A percentile compares a stretch with the other conserved stretches of the same genome.
Conservation (phyloP, 2,888 invertebrate genomes). For the Dryobota labecula region DNA sequence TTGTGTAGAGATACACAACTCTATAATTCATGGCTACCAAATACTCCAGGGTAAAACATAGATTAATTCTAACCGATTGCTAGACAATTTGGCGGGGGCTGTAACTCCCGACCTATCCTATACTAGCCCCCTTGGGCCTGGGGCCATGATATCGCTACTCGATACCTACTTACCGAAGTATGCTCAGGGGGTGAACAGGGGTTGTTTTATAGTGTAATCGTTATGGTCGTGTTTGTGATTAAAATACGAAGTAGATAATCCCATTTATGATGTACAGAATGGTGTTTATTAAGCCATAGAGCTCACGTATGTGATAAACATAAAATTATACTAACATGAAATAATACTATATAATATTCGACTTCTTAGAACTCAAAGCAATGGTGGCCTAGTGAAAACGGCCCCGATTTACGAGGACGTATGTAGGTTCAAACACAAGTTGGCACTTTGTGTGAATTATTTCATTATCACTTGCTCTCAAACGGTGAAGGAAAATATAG, state of each 20-base stretch:
- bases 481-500: no score
- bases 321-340: constrained; percentile 10
- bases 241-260: constrained; percentile 39
- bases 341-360: constrained; percentile 8
- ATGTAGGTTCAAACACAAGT: no score
- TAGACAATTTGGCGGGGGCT: constrained; percentile 50
- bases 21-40: constrained; percentile 40
- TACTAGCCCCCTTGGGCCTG: constrained; percentile 53
- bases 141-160: constrained; percentile 62
- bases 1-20: constrained; percentile 6
- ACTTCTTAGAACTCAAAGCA: neutral
- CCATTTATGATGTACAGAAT: constrained; percentile 35
- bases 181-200: constrained; percentile 52
- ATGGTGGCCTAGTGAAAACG: no score
- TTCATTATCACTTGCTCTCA: no score
- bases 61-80: constrained; percentile 57
- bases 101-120: constrained; percentile 54
- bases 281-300: constrained; percentile 35
- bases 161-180: constrained; percentile 35
- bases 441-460: no score
- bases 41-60: constrained; percentile 47
- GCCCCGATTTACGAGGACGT: no score
- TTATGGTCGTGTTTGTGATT: constrained; percentile 52
- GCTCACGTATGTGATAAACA: neutral
- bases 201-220: constrained; percentile 62